Evolutionary conservation across 2,113 vertebrate genomes (phyloP).

Genomic region (Lycocorax pyrrhopterus): DNA sequence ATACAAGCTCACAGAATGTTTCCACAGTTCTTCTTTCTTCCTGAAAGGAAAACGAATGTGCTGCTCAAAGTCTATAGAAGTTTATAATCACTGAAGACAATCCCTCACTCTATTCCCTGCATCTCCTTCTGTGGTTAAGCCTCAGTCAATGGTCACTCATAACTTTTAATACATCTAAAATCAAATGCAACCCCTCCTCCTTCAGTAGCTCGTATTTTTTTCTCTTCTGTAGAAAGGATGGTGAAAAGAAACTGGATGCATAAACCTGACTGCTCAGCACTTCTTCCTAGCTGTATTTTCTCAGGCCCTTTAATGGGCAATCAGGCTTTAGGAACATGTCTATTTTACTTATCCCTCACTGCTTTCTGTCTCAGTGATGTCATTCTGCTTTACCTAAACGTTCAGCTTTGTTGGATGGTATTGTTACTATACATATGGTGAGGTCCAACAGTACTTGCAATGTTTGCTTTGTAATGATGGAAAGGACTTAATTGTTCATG

Average conservation of each 20-base stretch:
- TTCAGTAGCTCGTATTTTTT: background rate
- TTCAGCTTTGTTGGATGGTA: background rate
- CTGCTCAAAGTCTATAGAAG: background rate
- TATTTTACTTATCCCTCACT: background rate
- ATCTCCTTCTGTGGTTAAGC: background rate
- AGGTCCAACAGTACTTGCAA: background rate
- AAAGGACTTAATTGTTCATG: background rate
- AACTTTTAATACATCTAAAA: constrained; percentile 38
- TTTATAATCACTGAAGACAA: background rate
- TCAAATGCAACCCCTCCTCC: background rate
- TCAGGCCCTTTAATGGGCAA: background rate
- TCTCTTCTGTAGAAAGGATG: background rate
- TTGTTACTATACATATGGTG: background rate
- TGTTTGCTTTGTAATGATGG: background rate
- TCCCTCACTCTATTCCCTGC: background rate
- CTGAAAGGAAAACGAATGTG: background rate
- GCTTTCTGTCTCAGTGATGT: background rate
- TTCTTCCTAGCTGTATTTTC: background rate
- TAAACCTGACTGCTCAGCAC: background rate
- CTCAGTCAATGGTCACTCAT: background rate
- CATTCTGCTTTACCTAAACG: background rate
- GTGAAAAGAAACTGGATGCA: background rate
- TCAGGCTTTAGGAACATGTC: background rate
- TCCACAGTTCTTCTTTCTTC: background rate
- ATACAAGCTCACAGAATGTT: background rate